Evolutionary conservation across 1,140 invertebrate genomes (phyloP).

Genomic region (Habropoda laboriosa): DNA sequence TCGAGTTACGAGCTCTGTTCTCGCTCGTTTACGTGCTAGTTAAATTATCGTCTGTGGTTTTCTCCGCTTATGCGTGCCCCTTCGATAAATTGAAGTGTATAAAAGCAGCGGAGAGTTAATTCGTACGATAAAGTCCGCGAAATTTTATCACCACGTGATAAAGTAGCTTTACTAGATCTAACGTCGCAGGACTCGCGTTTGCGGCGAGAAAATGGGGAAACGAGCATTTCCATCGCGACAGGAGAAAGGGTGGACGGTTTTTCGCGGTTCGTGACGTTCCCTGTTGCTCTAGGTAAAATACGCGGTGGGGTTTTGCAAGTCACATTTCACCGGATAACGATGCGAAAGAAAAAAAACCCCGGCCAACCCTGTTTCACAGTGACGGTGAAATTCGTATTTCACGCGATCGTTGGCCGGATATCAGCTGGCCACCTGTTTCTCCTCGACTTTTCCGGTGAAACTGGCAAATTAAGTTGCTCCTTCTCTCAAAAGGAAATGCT

Average conservation of each 20-base stretch:
- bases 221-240: not conserved
- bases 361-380: no score
- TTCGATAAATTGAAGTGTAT: no score
- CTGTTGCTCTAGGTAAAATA: not conserved
- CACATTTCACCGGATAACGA: slow-evolving; percentile 8
- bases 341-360: no score
- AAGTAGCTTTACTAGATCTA: no score
- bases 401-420: no score
- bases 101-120: no score
- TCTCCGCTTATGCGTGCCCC: no score
- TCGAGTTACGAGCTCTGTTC: not conserved
- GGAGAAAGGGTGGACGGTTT: not conserved
- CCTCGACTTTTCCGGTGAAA: not conserved
- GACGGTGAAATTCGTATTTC: no score
- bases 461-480: not conserved
- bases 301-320: not conserved
- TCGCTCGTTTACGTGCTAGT: not conserved
- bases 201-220: not conserved
- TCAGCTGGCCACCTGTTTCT: not conserved
- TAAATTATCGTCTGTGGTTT: no score
- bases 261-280: no score
- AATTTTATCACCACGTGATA: not conserved
- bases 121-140: not conserved
- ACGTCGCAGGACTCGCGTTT: not conserved
- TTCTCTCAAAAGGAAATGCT: no score